Base-by-base conservation (phyloP, 2,797 vertebrate species). In the Spatula versicolor region DNA sequence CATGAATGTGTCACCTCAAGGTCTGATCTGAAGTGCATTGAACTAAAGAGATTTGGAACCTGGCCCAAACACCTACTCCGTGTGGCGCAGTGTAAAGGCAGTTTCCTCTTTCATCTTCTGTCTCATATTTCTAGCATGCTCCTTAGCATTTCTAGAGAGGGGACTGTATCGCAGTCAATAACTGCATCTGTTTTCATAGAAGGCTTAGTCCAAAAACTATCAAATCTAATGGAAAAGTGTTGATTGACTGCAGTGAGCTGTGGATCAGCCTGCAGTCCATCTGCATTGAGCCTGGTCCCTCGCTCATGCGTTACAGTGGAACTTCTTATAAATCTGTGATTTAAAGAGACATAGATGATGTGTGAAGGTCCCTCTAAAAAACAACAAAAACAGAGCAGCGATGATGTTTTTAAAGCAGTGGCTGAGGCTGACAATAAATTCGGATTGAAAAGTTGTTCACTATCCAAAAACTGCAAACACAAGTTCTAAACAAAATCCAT, bases 401-500 rank as follows among this genome's bases (percentile, higher is more conserved):
- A 48, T 76, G 30, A 46, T 92, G 46, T 73, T 90, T 90, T 80
- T 77, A 85, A 77, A 93, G 62, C 7, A 72, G 66, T 69, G 78
- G 60, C 9, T 4, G 60, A 83, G 39, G 50, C 56, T 92, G 88
- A 89, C 68, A 90, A 54, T 73, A 82, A 86, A 90, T 90, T 63
- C 71, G 63, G 67, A 74, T 67, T 77, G 83, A 88, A 96, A 95
- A 94, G 71, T 54, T 90, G 77, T 90, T 63, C 95, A 75, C 80
- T 72, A 41, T 91, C 95, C 91, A 93, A 88, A 91, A 92, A 56
- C 82, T 86, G 86, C 94, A 90, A 93, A 91, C 77, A 84, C 68
- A 95, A 95, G 83, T 39, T 77, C 93, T 90, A 95, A 95, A 97
- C 83, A 88, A 87, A 88, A 86, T 86, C 96, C 96, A 79, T 59